Conservation (phyloP, 2,888 invertebrate genomes). For the Heteropelma amictum region DNA sequence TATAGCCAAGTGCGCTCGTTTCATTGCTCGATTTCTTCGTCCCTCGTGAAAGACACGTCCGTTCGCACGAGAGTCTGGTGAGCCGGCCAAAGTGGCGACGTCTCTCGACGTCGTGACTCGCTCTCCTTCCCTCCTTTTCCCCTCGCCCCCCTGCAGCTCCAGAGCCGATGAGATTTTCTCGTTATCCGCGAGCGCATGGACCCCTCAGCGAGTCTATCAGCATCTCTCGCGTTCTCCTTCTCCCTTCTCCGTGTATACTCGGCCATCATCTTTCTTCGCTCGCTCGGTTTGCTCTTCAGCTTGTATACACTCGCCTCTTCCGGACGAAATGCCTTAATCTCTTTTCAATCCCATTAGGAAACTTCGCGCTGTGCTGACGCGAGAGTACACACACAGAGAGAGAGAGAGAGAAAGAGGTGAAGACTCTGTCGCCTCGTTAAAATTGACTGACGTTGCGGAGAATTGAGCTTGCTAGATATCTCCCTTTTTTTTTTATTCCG, state of each 20-base stretch:
- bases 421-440: constrained; percentile 56
- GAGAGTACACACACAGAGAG: constrained; percentile 7
- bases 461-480: constrained; percentile 31
- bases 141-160: not conserved
- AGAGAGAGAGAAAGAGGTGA: constrained; percentile 15
- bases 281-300: constrained; percentile 12
- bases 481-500: constrained; percentile 3
- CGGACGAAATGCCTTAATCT: constrained; percentile 56
- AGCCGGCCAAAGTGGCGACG: constrained; percentile 40
- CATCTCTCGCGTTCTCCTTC: constrained; percentile 32
- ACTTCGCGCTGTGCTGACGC: constrained; percentile 28
- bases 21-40: constrained; percentile 42
- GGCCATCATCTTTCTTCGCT: constrained; percentile 6
- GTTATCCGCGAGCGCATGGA: constrained; percentile 58
- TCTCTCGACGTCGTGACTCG: constrained; percentile 53
- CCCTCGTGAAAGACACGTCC: constrained; percentile 52
- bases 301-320: constrained; percentile 49
- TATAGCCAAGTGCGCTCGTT: constrained; percentile 3
- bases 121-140: constrained; percentile 5
- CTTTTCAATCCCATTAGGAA: constrained; percentile 53
- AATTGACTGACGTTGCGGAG: constrained; percentile 50
- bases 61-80: constrained; percentile 48
- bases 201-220: constrained; percentile 54
- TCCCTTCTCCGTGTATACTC: not conserved
- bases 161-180: constrained; percentile 60